Evolutionary conservation across 1,140 invertebrate species (phyloP).

Genomic region (Schlechtendalia chinensis): DNA sequence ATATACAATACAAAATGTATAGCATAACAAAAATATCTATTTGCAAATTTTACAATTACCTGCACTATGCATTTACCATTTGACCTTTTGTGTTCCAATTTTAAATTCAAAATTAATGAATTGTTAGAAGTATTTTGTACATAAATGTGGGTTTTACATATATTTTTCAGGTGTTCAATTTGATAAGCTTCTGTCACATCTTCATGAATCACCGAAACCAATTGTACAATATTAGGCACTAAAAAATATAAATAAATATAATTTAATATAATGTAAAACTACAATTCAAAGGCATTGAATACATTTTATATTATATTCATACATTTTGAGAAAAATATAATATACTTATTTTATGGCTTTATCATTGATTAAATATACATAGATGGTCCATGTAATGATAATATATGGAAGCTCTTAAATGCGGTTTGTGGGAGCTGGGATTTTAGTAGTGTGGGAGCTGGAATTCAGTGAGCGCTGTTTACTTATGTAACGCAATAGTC

Average conservation of each 20-base stretch:
- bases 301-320: too few relatives aligned
- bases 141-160: slow-evolving; percentile 36
- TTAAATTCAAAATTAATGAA: slow-evolving; percentile 16
- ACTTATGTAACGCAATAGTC: too few relatives aligned
- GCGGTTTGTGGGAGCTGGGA: too few relatives aligned
- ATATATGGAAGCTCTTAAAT: too few relatives aligned
- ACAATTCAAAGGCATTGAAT: too few relatives aligned
- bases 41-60: not conserved
- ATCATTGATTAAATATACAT: too few relatives aligned
- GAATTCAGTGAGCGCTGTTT: too few relatives aligned
- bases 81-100: slow-evolving; percentile 42
- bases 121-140: slow-evolving; percentile 3
- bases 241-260: slow-evolving; percentile 15
- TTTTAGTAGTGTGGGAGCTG: too few relatives aligned
- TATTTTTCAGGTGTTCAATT: slow-evolving; percentile 32
- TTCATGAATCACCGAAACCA: slow-evolving; percentile 22
- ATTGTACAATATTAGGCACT: slow-evolving; percentile 32
- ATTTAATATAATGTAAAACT: too few relatives aligned
- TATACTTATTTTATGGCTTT: too few relatives aligned
- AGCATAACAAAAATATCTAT: not conserved
- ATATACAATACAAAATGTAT: not conserved
- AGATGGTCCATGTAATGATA: too few relatives aligned
- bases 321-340: too few relatives aligned
- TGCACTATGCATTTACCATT: slow-evolving; percentile 38
- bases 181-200: slow-evolving; percentile 26